Evolutionary conservation across 2,888 invertebrate species (phyloP).

Genomic region (Mylabris sibirica): DNA sequence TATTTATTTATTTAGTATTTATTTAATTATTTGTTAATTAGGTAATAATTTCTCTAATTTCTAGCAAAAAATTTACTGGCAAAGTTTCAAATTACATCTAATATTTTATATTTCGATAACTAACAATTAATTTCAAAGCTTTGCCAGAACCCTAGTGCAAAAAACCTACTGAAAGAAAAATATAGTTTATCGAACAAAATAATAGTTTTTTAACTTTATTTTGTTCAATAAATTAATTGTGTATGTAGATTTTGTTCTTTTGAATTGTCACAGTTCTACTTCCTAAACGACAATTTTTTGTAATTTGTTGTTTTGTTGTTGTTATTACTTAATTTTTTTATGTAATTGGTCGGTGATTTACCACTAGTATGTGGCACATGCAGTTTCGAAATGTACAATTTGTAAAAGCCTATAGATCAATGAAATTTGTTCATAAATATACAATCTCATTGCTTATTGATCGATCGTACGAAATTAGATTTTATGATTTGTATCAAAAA

Average conservation of each 20-base stretch:
- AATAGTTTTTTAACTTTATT: background rate
- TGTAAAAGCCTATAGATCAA: conserved; percentile 34
- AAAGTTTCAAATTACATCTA: conserved; percentile 16
- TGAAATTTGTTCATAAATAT: background rate
- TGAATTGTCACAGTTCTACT: conserved; percentile 16
- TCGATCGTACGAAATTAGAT: too few species aligned
- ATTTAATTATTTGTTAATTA: conserved; percentile 2
- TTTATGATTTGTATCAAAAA: too few species aligned
- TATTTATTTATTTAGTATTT: background rate
- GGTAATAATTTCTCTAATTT: background rate
- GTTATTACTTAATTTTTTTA: conserved; percentile 46
- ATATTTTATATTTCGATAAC: conserved; percentile 7
- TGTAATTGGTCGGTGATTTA: conserved; percentile 57
- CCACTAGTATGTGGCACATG: conserved; percentile 47
- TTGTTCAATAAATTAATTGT: background rate
- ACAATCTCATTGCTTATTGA: conserved; percentile 1
- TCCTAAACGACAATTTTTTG: conserved; percentile 12
- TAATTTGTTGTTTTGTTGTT: conserved; percentile 20
- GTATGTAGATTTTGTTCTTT: background rate
- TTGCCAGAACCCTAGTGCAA: conserved; percentile 28
- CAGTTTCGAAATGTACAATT: conserved; percentile 48
- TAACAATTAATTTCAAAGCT: conserved; percentile 9
- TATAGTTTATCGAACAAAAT: background rate
- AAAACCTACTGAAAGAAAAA: conserved; percentile 27
- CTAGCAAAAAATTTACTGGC: conserved; percentile 22